Conservation (phyloP, 37 sponge, comb jelly and placozoan genomes). For the Hexactinellida sp. region DNA sequence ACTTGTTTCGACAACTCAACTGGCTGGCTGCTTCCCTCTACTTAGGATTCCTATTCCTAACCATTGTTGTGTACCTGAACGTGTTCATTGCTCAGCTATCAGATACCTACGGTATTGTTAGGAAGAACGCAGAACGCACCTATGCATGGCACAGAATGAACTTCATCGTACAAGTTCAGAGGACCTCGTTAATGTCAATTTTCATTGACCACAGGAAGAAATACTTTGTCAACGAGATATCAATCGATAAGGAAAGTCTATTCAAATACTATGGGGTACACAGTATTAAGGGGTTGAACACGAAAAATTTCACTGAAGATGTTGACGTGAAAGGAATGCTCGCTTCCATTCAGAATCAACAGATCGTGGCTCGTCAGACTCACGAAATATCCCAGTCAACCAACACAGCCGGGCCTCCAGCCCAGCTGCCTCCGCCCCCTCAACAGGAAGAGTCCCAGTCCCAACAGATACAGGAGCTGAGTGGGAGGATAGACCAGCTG, state of each 20-base stretch:
- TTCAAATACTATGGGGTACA: neutral
- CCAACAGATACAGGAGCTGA: neutral
- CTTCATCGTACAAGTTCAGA: neutral
- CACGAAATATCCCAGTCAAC: neutral
- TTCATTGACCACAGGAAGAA: neutral
- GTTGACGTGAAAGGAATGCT: neutral
- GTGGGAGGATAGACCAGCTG: neutral
- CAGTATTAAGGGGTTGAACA: neutral
- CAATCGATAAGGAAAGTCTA: neutral
- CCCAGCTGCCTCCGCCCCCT: neutral
- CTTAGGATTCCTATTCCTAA: neutral
- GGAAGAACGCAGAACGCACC: neutral
- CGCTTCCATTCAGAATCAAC: neutral
- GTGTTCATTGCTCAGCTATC: conserved; percentile 13
- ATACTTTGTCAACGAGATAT: neutral
- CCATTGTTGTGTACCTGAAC: neutral
- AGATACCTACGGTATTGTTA: neutral
- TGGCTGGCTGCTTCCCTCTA: neutral
- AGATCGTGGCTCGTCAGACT: neutral
- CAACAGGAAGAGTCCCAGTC: neutral
- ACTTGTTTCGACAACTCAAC: neutral
- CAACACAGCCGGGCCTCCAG: neutral
- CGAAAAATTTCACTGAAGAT: neutral
- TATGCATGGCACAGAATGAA: neutral
- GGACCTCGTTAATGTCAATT: neutral